phyloP scores from a whole-genome alignment of 2,888 invertebrate species.

The Ornithoptera alexandrae region DNA sequence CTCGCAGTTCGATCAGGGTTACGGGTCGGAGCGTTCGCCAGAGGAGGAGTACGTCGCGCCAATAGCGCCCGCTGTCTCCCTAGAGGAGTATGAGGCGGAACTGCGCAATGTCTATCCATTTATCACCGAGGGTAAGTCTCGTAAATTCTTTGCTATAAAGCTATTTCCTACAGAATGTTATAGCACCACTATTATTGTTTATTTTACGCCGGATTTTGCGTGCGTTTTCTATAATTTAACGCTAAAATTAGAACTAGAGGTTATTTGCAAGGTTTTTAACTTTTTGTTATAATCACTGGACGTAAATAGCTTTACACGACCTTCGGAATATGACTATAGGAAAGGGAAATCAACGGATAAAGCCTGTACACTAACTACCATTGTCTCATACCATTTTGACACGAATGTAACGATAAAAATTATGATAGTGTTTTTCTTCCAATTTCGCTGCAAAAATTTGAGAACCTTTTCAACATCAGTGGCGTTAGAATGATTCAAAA shows the following conservation, averaged over 20 bases:
- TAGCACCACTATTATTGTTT: slow-evolving; percentile 29
- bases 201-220: slow-evolving; percentile 12
- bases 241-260: not conserved
- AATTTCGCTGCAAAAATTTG: too few species aligned
- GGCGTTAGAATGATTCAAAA: too few species aligned
- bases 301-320: too few species aligned
- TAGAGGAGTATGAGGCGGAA: slow-evolving; percentile 81
- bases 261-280: not conserved
- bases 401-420: too few species aligned
- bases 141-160: slow-evolving; percentile 31
- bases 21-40: slow-evolving; percentile 87
- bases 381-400: too few species aligned
- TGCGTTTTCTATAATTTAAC: slow-evolving; percentile 2
- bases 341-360: too few species aligned
- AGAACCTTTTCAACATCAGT: too few species aligned
- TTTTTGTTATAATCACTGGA: too few species aligned
- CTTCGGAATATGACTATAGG: too few species aligned
- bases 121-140: slow-evolving; percentile 82
- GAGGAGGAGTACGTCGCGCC: slow-evolving; percentile 88
- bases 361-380: too few species aligned
- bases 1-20: slow-evolving; percentile 85
- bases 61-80: slow-evolving; percentile 76
- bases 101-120: slow-evolving; percentile 83
- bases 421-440: too few species aligned
- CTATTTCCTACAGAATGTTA: slow-evolving; percentile 24